These are phyloP conservation scores for Andrena trimmerana DNA, from an alignment of 2,888 invertebrate species.

Conservation along the genomic window DNA sequence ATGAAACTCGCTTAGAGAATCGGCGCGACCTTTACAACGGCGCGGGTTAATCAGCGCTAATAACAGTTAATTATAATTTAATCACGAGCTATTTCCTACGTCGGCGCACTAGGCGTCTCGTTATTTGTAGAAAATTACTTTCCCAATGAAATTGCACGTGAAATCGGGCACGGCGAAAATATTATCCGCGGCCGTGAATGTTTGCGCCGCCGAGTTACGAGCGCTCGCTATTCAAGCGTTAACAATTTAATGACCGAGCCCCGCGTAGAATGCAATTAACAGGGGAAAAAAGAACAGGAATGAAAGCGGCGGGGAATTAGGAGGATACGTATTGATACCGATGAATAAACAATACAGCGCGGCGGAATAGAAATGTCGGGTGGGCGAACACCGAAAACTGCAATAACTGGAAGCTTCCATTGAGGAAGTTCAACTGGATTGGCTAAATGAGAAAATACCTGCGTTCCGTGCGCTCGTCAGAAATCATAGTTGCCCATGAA, in stretches of 20 bases:
- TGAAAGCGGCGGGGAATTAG: constrained; percentile 24
- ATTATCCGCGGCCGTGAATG: background rate
- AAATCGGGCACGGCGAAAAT: constrained; percentile 12
- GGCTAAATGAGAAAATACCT: constrained; percentile 20
- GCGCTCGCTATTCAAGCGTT: background rate
- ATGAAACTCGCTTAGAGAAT: constrained; percentile 29
- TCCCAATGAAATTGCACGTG: constrained; percentile 8
- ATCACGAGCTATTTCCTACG: constrained; percentile 1
- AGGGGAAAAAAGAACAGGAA: background rate
- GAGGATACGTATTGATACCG: constrained; percentile 22
- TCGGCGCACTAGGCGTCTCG: background rate
- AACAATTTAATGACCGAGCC: constrained; percentile 21
- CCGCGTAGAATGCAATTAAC: constrained; percentile 11
- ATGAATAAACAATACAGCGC: constrained; percentile 23
- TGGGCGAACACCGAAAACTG: constrained; percentile 1
- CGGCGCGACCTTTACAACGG: constrained; percentile 1
- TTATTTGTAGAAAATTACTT: background rate
- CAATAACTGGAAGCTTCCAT: background rate
- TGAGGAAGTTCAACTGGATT: background rate
- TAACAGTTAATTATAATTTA: constrained; percentile 19
- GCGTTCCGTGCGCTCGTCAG: constrained; percentile 4
- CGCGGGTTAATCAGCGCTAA: background rate
- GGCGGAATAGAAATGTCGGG: constrained; percentile 19
- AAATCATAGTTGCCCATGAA: constrained; percentile 15
- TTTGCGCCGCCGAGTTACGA: constrained; percentile 4